phyloP scores from a whole-genome alignment of 2,888 invertebrate species.

The Plebejus argus region DNA sequence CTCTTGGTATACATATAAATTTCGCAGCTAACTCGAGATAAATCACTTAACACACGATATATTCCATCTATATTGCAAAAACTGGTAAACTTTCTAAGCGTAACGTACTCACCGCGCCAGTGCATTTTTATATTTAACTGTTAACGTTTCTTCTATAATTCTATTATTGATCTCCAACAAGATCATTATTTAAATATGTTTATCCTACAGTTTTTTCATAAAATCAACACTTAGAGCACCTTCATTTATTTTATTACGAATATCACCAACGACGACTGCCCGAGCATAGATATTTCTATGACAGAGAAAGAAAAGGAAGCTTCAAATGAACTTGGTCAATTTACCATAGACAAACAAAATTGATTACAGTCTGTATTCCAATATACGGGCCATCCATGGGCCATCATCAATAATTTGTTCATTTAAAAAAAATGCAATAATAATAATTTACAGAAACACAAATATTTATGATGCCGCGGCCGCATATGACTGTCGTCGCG shows the following conservation, averaged over 20 bases:
- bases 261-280: slow-evolving; percentile 74
- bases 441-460: no score
- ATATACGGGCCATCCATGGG: no score
- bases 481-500: no score
- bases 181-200: slow-evolving; percentile 88
- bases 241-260: slow-evolving; percentile 77
- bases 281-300: slow-evolving; percentile 69
- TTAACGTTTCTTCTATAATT: slow-evolving; percentile 98
- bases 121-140: slow-evolving; percentile 97
- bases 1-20: not conserved
- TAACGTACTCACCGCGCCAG: slow-evolving; percentile 93
- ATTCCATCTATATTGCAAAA: slow-evolving; percentile 56
- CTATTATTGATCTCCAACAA: slow-evolving; percentile 99
- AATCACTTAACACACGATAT: slow-evolving; percentile 46
- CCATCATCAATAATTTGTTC: no score
- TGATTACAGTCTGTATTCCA: not conserved
- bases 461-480: no score
- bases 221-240: slow-evolving; percentile 80
- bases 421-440: no score
- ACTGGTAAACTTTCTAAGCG: slow-evolving; percentile 77
- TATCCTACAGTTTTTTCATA: slow-evolving; percentile 79
- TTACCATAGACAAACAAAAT: slow-evolving; percentile 54
- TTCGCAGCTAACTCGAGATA: slow-evolving; percentile 29
- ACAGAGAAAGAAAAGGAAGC: slow-evolving; percentile 73
- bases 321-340: slow-evolving; percentile 68